These are phyloP conservation scores for Limnothrissa miodon DNA, from an alignment of 2,113 vertebrate species.

Conservation along the genomic window DNA sequence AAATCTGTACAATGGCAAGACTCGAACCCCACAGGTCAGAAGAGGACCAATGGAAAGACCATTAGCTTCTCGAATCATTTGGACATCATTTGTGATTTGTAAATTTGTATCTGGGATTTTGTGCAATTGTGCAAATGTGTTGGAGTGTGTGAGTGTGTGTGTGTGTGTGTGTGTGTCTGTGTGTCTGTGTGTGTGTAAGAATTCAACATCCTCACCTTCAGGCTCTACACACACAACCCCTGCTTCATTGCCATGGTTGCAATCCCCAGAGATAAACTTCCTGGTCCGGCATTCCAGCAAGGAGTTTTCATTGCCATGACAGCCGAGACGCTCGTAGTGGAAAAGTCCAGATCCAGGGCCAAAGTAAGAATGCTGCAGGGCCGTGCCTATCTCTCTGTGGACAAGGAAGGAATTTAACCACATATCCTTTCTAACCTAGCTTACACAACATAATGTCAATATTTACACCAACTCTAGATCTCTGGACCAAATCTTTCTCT, in stretches of 20 bases:
- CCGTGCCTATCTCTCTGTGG: constrained; percentile 78
- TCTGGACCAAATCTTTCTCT: neutral
- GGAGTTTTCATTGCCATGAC: constrained; percentile 78
- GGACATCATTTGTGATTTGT: neutral
- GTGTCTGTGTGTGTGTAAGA: neutral
- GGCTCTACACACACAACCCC: constrained; percentile 74
- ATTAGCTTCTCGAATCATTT: neutral
- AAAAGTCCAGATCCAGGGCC: constrained; percentile 64
- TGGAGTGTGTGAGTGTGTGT: too few relatives aligned
- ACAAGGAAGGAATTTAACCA: neutral
- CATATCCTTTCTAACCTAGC: neutral
- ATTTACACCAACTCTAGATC: neutral
- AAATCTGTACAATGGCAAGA: neutral
- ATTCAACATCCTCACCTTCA: constrained; percentile 67
- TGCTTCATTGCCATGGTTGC: constrained; percentile 71
- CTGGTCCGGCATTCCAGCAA: constrained; percentile 73
- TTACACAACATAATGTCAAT: neutral
- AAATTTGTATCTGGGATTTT: neutral
- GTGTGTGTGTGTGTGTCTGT: too few relatives aligned
- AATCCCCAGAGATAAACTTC: constrained; percentile 67
- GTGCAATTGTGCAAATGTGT: neutral
- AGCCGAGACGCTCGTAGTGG: constrained; percentile 80
- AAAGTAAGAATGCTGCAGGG: constrained; percentile 67
- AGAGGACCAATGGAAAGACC: too few relatives aligned
- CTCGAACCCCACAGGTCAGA: too few relatives aligned